A percentile compares a stretch with the other conserved stretches of the same genome.
Evolutionary conservation across 2,797 vertebrate species (phyloP).

Genomic region (Ceyx erithaca): DNA sequence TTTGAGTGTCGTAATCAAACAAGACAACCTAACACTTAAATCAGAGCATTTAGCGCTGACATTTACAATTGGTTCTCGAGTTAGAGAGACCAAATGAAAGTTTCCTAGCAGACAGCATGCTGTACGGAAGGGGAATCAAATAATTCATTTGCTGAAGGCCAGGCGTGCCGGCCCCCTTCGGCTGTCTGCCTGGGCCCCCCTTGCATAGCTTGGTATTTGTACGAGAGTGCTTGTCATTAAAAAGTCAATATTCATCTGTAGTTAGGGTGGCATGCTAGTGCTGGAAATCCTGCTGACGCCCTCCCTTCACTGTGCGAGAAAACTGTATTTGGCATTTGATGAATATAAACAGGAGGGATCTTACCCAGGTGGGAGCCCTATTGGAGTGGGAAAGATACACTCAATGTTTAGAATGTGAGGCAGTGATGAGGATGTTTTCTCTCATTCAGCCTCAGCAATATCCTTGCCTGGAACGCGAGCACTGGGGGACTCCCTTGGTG

Average conservation of each 20-base stretch:
- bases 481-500: neutral
- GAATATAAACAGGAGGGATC: neutral
- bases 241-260: constrained; percentile 56
- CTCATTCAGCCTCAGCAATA: neutral
- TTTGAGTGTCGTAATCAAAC: constrained; percentile 72
- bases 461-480: neutral
- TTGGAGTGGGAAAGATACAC: neutral
- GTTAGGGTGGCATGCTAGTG: neutral
- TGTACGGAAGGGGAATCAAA: constrained; percentile 51
- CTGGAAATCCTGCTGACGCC: neutral
- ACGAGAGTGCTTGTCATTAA: neutral
- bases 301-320: neutral
- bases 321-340: constrained; percentile 30
- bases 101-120: constrained; percentile 55
- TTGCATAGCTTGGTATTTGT: neutral
- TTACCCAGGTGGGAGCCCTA: neutral
- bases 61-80: constrained; percentile 71
- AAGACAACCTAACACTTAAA: constrained; percentile 69
- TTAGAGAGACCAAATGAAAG: constrained; percentile 62
- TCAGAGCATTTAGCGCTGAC: constrained; percentile 63
- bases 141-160: constrained; percentile 35
- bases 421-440: neutral
- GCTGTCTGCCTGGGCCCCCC: neutral
- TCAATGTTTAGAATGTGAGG: neutral
- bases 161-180: neutral